Evolutionary conservation across 2,797 vertebrate genomes (phyloP).

Genomic region (Alca torda): DNA sequence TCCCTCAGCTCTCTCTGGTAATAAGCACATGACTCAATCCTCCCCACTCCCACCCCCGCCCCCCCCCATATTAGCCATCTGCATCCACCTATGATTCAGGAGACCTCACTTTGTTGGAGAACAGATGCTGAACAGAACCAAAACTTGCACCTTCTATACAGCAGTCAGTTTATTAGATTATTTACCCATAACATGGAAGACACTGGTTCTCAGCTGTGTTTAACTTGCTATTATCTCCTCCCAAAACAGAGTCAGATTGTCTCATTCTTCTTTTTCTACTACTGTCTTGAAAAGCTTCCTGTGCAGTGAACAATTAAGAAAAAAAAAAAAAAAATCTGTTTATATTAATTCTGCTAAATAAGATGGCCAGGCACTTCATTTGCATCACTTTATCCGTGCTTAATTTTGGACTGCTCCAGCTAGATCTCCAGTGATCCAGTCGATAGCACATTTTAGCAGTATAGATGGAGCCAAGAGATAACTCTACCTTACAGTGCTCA

Average conservation of each 20-base stretch:
- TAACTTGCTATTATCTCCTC: not conserved
- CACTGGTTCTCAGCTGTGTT: not conserved
- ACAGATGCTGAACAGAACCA: not conserved
- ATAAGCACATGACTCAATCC: not conserved
- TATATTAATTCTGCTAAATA: not conserved
- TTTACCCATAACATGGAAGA: not conserved
- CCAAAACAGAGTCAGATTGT: not conserved
- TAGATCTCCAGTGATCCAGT: not conserved
- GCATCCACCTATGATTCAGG: not conserved
- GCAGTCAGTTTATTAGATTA: not conserved
- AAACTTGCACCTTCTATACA: not conserved
- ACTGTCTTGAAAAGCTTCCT: not conserved
- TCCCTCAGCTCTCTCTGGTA: not conserved
- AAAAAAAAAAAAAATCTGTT: no score
- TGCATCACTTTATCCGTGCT: not conserved
- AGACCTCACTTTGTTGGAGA: not conserved
- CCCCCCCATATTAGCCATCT: not conserved
- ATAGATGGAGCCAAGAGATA: not conserved
- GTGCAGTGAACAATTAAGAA: not conserved
- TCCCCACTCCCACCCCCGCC: not conserved
- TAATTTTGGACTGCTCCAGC: not conserved
- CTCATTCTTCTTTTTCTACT: not conserved
- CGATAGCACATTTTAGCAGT: not conserved
- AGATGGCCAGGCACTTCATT: not conserved
- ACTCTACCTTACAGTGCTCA: not conserved